Evolutionary conservation across 2,888 invertebrate genomes (phyloP), one percentile per base, ranked within the genome.

Genomic region (Abrostola tripartita): DNA sequence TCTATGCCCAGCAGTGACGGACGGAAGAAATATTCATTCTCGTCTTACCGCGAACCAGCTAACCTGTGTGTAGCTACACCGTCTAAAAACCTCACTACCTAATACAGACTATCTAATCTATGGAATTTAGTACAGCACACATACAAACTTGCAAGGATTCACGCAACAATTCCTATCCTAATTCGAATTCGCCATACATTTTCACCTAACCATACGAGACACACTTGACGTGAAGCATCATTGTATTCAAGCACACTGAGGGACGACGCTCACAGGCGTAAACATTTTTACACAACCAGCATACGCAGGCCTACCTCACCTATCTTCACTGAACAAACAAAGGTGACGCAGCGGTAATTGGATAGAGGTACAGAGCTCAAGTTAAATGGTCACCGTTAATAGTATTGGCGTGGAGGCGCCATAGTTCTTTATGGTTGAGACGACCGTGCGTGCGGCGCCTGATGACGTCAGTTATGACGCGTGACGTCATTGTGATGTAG

Each of bases 391-490:
- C 69, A 65, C 62, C 61, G 76, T 80, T 82, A 81, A 79, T 80
- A 76, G 74, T 80, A 79, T 80, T 79, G 78, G 79, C 73, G 64
- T 71, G 56, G 60, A 81, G 88, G 88, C 88, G 88, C 89, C 89
- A 81, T 37, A 68, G 78, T 85, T 88, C 86, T 89, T 89, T 88
- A 88, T 86, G 72, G 78, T 71, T 74, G 81, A 82, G 86, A 84
- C 83, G 69, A 75, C 58, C 68, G 78, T 79, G 88, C 89, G 89
- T 89, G 87, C 67, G 89, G 88, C 88, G 88, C 86, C 88, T 74
- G 51, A 70, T 72, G 88, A 78, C 78, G 80, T 78, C 71, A 78
- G 69, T 79, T 79, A 68, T 83, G 83, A 83, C 81, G 84, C 80
- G 74, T 85, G 85, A 85, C 83, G 84, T 86, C 83, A 84, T 52